These are phyloP conservation scores for Phycodurus eques DNA, from an alignment of 2,113 vertebrate species.

Conservation along the genomic window DNA sequence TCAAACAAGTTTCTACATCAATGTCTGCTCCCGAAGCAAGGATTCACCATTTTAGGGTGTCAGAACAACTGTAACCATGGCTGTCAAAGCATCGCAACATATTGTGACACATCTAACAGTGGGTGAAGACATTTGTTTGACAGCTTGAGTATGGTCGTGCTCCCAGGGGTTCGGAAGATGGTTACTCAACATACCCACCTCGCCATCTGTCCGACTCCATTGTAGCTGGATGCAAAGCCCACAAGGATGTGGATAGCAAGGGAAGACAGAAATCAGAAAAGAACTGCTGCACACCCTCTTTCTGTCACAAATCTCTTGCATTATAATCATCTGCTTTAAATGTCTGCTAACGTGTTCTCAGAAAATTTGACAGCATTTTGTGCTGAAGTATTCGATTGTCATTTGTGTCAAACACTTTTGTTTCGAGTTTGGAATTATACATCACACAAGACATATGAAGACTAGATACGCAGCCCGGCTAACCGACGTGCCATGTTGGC, in stretches of 20 bases:
- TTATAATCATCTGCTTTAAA: background rate
- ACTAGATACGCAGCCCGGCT: no score
- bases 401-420: background rate
- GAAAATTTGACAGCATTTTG: background rate
- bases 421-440: background rate
- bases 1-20: constrained; percentile 18
- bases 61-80: constrained; percentile 12
- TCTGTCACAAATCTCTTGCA: constrained; percentile 35
- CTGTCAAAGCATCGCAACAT: constrained; percentile 34
- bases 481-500: no score
- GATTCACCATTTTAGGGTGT: constrained; percentile 22
- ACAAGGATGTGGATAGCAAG: constrained; percentile 42
- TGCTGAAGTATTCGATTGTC: background rate
- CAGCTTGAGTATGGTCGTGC: constrained; percentile 49
- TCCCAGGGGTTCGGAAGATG: constrained; percentile 56
- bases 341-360: background rate
- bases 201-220: constrained; percentile 65
- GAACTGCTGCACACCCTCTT: constrained; percentile 36
- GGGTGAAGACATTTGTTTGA: constrained; percentile 61
- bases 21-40: background rate
- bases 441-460: no score
- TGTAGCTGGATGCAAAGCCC: constrained; percentile 60
- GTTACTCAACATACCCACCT: constrained; percentile 60
- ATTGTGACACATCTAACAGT: constrained; percentile 15
- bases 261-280: constrained; percentile 61